Conservation (phyloP, 2,888 invertebrate genomes). For the Nipponacmea schrenckii region DNA sequence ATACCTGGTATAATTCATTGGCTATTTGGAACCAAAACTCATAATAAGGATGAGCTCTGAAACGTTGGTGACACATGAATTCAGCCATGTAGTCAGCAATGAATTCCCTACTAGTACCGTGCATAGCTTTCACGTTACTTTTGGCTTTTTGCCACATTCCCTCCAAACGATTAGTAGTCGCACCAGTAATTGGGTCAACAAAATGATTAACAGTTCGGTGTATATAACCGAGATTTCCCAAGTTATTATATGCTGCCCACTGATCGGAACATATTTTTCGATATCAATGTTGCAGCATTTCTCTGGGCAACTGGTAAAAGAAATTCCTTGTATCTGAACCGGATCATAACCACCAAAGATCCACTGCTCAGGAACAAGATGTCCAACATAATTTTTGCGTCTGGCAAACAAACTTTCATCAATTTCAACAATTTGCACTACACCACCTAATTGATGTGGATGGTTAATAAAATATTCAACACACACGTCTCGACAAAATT, state of each 20-base stretch:
- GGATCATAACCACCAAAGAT: neutral
- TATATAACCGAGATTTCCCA: neutral
- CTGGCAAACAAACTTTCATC: too few species aligned
- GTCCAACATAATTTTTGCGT: too few species aligned
- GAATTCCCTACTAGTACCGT: neutral
- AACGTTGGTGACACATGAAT: neutral
- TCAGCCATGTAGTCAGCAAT: neutral
- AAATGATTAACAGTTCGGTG: neutral
- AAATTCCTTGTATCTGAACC: neutral
- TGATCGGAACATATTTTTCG: neutral
- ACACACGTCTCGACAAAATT: neutral
- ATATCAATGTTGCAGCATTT: neutral
- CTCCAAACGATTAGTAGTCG: neutral
- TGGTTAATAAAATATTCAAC: neutral
- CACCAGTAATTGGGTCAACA: neutral
- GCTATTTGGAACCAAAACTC: neutral
- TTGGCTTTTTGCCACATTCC: neutral
- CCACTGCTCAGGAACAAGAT: neutral
- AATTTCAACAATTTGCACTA: neutral
- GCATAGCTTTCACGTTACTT: neutral
- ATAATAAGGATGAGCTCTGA: neutral
- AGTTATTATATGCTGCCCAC: neutral
- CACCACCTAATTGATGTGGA: neutral
- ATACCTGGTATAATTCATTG: neutral
- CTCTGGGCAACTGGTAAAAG: neutral